Percentiles rank a stretch among this genome's conserved stretches.
These are phyloP conservation scores for Petrocephalus zakoni DNA, from an alignment of 2,113 vertebrate genomes.

Conservation along the genomic window DNA sequence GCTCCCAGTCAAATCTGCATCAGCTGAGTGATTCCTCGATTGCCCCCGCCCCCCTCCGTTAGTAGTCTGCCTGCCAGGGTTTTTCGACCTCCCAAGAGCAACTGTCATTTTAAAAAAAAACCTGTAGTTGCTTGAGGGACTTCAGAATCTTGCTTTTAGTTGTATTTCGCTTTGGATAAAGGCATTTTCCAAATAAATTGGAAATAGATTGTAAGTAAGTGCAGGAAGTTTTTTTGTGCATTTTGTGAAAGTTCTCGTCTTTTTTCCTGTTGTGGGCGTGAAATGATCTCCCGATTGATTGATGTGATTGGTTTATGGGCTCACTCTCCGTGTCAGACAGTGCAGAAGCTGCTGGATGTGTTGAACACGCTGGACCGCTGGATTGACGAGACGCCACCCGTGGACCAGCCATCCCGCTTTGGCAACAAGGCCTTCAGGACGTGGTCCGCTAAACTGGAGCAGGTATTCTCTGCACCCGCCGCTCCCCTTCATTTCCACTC, in stretches of 20 bases:
- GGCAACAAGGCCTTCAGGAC: conserved; percentile 95
- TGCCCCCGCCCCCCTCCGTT: too few relatives aligned
- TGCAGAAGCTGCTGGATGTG: conserved; percentile 77
- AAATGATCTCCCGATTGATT: not conserved
- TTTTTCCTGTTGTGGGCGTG: not conserved
- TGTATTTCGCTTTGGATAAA: not conserved
- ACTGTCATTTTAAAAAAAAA: too few relatives aligned
- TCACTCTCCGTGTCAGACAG: conserved; percentile 58
- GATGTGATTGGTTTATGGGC: not conserved
- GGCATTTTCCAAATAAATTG: not conserved
- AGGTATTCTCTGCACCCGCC: conserved; percentile 57
- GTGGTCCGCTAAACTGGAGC: conserved; percentile 84
- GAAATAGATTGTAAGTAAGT: not conserved
- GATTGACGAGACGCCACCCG: conserved; percentile 89
- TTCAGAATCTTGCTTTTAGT: not conserved
- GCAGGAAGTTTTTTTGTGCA: not conserved
- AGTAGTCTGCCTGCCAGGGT: too few relatives aligned
- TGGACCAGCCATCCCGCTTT: conserved; percentile 94
- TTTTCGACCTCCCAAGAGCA: too few relatives aligned
- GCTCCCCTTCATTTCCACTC: not conserved
- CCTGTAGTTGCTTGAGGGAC: not conserved
- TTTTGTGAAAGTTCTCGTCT: not conserved
- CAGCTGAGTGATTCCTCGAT: not conserved
- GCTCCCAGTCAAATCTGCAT: not conserved
- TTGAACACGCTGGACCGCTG: conserved; percentile 84